phyloP scores from a whole-genome alignment of 2,888 invertebrate species.

The Eucera pruinosa region DNA sequence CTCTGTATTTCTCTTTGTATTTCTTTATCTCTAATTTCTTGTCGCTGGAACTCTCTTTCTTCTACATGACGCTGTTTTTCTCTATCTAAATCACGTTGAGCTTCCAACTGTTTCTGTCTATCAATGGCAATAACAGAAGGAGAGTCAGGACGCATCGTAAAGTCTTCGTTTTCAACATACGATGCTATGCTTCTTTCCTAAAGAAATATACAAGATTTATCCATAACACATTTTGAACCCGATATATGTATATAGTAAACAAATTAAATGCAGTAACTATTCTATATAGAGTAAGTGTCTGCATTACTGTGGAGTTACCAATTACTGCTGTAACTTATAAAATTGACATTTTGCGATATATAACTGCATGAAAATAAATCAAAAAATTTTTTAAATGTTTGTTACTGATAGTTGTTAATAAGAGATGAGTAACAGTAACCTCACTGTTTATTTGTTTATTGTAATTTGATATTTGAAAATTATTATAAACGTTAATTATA shows the following conservation, averaged over 20 bases:
- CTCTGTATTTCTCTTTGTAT: constrained; percentile 83
- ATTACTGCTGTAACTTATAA: too few relatives aligned
- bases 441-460: too few relatives aligned
- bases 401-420: too few relatives aligned
- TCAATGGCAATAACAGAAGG: constrained; percentile 72
- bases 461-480: too few relatives aligned
- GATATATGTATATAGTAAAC: neutral
- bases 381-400: too few relatives aligned
- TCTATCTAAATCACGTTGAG: constrained; percentile 83
- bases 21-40: constrained; percentile 79
- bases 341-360: too few relatives aligned
- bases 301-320: too few relatives aligned
- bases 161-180: constrained; percentile 80
- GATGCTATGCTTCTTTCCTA: constrained; percentile 79
- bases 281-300: too few relatives aligned
- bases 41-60: constrained; percentile 80
- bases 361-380: too few relatives aligned
- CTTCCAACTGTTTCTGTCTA: constrained; percentile 84
- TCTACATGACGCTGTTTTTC: constrained; percentile 81
- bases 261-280: neutral
- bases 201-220: constrained; percentile 2
- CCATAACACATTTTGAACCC: neutral
- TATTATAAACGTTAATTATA: too few relatives aligned
- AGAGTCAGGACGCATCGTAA: constrained; percentile 75
- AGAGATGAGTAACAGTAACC: too few relatives aligned